Conservation (phyloP, 2,888 invertebrate genomes). For the Andrena chrysosceles region DNA sequence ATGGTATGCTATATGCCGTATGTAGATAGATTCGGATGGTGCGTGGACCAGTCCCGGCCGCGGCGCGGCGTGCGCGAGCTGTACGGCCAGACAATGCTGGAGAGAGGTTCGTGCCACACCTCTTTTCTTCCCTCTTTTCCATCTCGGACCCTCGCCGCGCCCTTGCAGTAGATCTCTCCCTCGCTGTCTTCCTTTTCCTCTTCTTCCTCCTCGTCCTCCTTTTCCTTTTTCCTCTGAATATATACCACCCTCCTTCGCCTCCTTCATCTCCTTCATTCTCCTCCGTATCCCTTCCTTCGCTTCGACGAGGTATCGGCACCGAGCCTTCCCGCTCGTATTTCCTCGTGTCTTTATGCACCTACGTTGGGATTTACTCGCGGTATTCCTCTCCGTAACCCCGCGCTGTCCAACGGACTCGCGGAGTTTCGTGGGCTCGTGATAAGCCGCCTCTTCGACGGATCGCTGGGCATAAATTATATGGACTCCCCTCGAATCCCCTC, state of each 20-base stretch:
- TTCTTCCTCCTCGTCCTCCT: conserved; percentile 24
- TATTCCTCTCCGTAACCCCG: conserved; percentile 14
- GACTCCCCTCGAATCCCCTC: not conserved
- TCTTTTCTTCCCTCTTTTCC: conserved; percentile 81
- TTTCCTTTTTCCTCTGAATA: conserved; percentile 3
- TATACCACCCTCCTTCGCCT: conserved; percentile 13
- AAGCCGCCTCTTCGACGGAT: conserved; percentile 49
- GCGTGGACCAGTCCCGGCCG: conserved; percentile 78
- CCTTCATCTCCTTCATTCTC: conserved; percentile 4
- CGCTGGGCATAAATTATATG: conserved; percentile 58
- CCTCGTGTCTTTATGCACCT: conserved; percentile 71
- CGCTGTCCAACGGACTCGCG: conserved; percentile 2
- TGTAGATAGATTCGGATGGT: conserved; percentile 80
- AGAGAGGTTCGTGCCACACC: conserved; percentile 81
- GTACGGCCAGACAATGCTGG: conserved; percentile 73
- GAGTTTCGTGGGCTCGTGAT: conserved; percentile 47
- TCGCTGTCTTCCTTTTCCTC: conserved; percentile 42
- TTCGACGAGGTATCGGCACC: conserved; percentile 64
- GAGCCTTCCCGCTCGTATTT: conserved; percentile 68
- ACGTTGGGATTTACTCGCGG: conserved; percentile 63
- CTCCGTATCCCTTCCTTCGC: conserved; percentile 21
- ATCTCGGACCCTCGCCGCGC: conserved; percentile 76
- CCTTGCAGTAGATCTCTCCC: conserved; percentile 71
- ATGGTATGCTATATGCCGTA: conserved; percentile 68
- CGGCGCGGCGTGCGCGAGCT: conserved; percentile 65